Conservation (phyloP, 64 coral and sea anemone genomes). For the Stichodactyla helianthus region DNA sequence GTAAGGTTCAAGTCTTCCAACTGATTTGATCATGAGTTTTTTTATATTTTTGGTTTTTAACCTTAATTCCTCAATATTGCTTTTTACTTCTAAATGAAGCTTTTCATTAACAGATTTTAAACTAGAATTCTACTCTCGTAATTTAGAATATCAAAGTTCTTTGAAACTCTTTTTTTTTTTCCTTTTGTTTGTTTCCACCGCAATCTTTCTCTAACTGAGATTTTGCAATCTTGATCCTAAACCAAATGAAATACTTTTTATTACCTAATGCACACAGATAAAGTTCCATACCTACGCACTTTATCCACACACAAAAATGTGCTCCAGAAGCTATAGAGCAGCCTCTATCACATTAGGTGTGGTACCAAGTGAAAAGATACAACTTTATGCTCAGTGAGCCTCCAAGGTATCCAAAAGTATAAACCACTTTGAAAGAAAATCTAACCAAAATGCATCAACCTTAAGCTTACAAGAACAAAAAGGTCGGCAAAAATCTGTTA, state of each 20-base stretch:
- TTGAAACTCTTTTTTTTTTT: neutral
- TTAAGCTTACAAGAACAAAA: too few relatives aligned
- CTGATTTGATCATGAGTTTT: neutral
- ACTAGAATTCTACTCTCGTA: neutral
- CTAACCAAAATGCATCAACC: too few relatives aligned
- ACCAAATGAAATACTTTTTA: neutral
- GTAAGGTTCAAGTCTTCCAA: neutral
- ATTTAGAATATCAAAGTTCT: neutral
- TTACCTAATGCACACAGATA: neutral
- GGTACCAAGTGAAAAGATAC: constrained; percentile 1
- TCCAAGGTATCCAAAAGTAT: neutral
- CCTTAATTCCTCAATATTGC: neutral
- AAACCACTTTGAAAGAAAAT: too few relatives aligned
- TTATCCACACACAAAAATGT: too few relatives aligned
- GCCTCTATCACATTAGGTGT: neutral
- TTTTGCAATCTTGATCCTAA: neutral
- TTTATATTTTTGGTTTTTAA: neutral
- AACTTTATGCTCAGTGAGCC: constrained; percentile 1
- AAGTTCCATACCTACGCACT: neutral
- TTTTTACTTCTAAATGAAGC: neutral
- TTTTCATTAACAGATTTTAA: neutral
- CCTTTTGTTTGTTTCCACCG: too few relatives aligned
- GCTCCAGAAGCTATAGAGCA: too few relatives aligned
- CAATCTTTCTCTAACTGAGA: neutral
- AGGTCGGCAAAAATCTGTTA: too few relatives aligned